Evolutionary conservation across 2,797 vertebrate species (phyloP).

Genomic region (Xiphophorus birchmanni): DNA sequence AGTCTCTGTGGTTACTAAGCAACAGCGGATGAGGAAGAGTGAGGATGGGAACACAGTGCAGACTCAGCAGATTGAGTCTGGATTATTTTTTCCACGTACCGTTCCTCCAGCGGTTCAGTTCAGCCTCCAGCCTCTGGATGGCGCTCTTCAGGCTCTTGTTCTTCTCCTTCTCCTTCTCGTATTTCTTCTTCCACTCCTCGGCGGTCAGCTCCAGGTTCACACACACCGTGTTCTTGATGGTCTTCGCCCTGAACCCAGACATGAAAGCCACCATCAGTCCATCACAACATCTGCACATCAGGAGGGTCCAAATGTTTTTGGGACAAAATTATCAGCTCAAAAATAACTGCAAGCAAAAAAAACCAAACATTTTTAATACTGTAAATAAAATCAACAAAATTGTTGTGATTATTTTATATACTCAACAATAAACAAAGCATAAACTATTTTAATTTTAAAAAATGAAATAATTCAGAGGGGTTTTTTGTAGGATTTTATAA

Average conservation of each 20-base stretch:
- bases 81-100: conserved; percentile 70
- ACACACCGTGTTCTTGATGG: conserved; percentile 94
- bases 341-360: no score
- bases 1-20: conserved; percentile 39
- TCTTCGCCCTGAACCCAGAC: conserved; percentile 86
- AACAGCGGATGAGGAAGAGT: conserved; percentile 13
- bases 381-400: no score
- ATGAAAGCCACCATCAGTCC: background rate
- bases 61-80: conserved; percentile 9
- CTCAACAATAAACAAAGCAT: no score
- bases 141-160: conserved; percentile 87
- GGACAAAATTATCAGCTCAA: no score
- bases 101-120: conserved; percentile 90
- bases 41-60: conserved; percentile 23
- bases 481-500: no score
- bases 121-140: conserved; percentile 89
- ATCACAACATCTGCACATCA: no score
- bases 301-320: no score
- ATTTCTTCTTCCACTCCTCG: conserved; percentile 97
- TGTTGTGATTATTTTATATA: no score
- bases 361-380: no score
- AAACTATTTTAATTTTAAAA: no score
- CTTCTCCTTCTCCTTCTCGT: conserved; percentile 93
- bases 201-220: conserved; percentile 94
- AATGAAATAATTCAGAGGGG: no score